A percentile compares a stretch with the other conserved stretches of the same genome.
phyloP scores from a whole-genome alignment of 2,888 invertebrate genomes.

The Drosophila limbata region DNA sequence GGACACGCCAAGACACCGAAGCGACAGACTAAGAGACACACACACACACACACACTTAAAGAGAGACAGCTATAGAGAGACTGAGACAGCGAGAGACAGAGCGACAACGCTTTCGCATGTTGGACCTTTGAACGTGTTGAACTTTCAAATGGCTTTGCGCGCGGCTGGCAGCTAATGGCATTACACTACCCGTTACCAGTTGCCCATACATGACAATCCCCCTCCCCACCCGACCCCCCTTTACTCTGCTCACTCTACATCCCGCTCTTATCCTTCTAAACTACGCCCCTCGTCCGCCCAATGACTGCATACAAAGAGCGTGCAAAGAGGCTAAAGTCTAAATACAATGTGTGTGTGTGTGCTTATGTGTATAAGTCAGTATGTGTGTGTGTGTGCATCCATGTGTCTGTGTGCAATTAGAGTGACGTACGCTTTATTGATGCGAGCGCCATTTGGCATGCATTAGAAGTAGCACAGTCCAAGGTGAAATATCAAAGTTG shows the following conservation, averaged over 20 bases:
- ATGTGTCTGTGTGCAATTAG: constrained; percentile 63
- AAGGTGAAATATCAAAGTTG: constrained; percentile 79
- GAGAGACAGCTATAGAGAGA: constrained; percentile 5
- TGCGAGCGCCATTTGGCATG: constrained; percentile 76
- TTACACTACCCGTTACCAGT: constrained; percentile 64
- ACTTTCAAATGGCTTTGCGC: constrained; percentile 81
- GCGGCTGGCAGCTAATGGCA: constrained; percentile 80
- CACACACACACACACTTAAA: neutral
- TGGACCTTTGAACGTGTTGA: constrained; percentile 80
- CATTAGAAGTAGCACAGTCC: constrained; percentile 68
- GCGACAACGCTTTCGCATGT: constrained; percentile 63
- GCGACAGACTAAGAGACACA: constrained; percentile 22
- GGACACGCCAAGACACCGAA: constrained; percentile 69
- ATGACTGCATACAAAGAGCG: constrained; percentile 59
- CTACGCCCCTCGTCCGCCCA: constrained; percentile 24
- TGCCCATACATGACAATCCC: constrained; percentile 1
- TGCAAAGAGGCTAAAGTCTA: constrained; percentile 60
- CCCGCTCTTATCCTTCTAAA: neutral
- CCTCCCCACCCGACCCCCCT: neutral
- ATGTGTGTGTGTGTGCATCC: neutral
- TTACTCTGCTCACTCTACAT: neutral
- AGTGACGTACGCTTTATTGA: constrained; percentile 80
- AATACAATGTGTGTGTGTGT: constrained; percentile 54
- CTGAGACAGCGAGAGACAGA: constrained; percentile 24
- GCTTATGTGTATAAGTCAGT: constrained; percentile 44